Conservation (phyloP, 2,888 invertebrate genomes). For the Julus scanicus region DNA sequence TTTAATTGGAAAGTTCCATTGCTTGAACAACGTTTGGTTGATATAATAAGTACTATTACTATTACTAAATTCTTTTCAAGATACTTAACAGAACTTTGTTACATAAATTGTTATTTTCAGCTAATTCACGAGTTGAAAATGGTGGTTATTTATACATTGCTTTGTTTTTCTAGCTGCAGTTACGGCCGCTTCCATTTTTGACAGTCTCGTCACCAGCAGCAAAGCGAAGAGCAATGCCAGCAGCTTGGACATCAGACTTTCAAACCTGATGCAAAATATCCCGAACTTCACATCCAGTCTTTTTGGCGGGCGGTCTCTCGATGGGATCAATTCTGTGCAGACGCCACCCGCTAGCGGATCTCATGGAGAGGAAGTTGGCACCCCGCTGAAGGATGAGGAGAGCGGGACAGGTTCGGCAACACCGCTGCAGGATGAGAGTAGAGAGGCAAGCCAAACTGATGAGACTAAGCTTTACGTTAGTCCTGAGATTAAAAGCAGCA, state of each 20-base stretch:
- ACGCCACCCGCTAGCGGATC: slow-evolving; percentile 13
- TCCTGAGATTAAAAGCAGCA: too few relatives aligned
- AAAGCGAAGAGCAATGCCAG: slow-evolving; percentile 55
- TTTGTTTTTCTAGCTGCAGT: neutral
- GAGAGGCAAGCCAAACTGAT: slow-evolving; percentile 23
- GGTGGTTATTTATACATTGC: too few relatives aligned
- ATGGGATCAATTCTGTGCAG: neutral
- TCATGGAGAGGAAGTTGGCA: slow-evolving; percentile 56
- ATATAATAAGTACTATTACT: too few relatives aligned
- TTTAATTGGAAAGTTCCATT: too few relatives aligned
- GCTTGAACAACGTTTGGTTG: too few relatives aligned
- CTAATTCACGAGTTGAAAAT: too few relatives aligned
- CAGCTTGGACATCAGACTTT: slow-evolving; percentile 61
- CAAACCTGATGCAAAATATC: slow-evolving; percentile 61
- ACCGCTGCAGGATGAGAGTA: slow-evolving; percentile 60
- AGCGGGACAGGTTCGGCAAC: slow-evolving; percentile 60
- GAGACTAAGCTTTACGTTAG: too few relatives aligned
- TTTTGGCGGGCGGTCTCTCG: slow-evolving; percentile 58
- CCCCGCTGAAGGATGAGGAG: slow-evolving; percentile 61
- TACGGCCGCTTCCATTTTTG: slow-evolving; percentile 29
- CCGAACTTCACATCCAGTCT: slow-evolving; percentile 59
- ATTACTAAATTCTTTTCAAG: too few relatives aligned
- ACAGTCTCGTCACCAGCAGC: neutral
- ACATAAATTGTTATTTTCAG: too few relatives aligned
- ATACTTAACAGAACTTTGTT: too few relatives aligned